Evolutionary conservation across 1,140 invertebrate species (phyloP), one percentile per base, ranked within the genome.

Genomic region (Pogonognathellus flavescens): DNA sequence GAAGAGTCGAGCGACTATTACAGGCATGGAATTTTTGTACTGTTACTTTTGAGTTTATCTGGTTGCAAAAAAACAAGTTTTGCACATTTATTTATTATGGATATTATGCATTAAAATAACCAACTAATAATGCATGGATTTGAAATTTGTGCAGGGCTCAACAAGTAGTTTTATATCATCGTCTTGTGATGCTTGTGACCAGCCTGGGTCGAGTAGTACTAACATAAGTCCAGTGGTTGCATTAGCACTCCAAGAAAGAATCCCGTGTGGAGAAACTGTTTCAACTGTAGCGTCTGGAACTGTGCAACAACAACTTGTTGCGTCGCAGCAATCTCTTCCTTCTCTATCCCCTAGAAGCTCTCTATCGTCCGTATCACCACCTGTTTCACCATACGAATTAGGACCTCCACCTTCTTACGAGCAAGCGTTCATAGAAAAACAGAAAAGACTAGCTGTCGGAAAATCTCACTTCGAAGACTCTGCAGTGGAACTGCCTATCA

Each of bases 291-390:
- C 83, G 25, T 50, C 66, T 16, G 83, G 53, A 25, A 84, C 80
- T 80, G 53, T 84, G 60, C 86, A 86, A 70, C 52, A 59, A 25
- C 83, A 82, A 59, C 72, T 84, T 41, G 72, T 52, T 72, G 52
- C 66, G 7, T 82, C 80, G 31, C 60, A 82, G 16, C 83, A 86
- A 72, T 93, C 93, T 0, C 93, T 94, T 91, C 93, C 93, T 0
- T 95, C 94, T 41, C 89, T 96, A 10, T 96, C 95, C 5, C 95
- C 96, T 0, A 92, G 95, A 87, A 97, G 96, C 89, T 96, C 96
- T 85, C 90, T 97, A 13, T 96, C 95, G 13, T 96, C 96, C 76
- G 95, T 96, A 49, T 95, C 95, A 89, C 95, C 96, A n/a, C 95
- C 95, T 0, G 93, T 95, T 1, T 96, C 95, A 14, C 95, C 95